A percentile compares a stretch with the other conserved stretches of the same genome.
phyloP scores from a whole-genome alignment of 2,888 invertebrate genomes.

The Hyppa rectilinea region DNA sequence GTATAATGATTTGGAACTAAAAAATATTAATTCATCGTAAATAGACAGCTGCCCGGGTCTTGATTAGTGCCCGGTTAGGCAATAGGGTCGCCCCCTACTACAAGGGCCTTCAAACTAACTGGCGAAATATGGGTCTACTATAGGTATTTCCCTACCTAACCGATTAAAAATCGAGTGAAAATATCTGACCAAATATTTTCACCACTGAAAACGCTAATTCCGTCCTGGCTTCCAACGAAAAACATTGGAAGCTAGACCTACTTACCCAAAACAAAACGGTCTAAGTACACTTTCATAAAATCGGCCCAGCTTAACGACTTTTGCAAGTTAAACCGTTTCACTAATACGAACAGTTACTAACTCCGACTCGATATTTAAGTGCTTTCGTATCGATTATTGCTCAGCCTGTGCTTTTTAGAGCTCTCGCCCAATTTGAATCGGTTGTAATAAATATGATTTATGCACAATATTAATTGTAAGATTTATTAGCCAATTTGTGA shows the following conservation, averaged over 20 bases:
- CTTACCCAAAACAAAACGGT: conserved; percentile 46
- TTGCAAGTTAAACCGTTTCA: conserved; percentile 67
- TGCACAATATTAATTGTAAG: conserved; percentile 50
- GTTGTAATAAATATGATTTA: conserved; percentile 55
- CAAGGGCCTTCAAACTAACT: background rate
- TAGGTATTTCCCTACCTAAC: background rate
- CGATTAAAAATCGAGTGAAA: background rate
- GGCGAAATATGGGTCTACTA: background rate
- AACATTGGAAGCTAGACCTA: conserved; percentile 29
- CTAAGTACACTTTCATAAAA: conserved; percentile 71
- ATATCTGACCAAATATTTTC: background rate
- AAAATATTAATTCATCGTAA: background rate
- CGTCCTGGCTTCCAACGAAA: conserved; percentile 18
- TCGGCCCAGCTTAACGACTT: conserved; percentile 67
- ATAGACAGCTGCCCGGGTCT: too few relatives aligned
- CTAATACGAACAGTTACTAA: conserved; percentile 62
- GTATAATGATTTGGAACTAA: background rate
- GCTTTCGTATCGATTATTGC: conserved; percentile 54
- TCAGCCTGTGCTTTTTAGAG: conserved; percentile 57
- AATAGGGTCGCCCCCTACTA: too few relatives aligned
- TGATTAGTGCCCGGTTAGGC: too few relatives aligned
- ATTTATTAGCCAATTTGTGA: conserved; percentile 37
- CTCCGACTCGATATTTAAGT: conserved; percentile 56
- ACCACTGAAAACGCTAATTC: conserved; percentile 1
- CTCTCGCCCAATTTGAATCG: conserved; percentile 46